Conservation (phyloP, 2,113 vertebrate genomes). For the Pao palembangensis region DNA sequence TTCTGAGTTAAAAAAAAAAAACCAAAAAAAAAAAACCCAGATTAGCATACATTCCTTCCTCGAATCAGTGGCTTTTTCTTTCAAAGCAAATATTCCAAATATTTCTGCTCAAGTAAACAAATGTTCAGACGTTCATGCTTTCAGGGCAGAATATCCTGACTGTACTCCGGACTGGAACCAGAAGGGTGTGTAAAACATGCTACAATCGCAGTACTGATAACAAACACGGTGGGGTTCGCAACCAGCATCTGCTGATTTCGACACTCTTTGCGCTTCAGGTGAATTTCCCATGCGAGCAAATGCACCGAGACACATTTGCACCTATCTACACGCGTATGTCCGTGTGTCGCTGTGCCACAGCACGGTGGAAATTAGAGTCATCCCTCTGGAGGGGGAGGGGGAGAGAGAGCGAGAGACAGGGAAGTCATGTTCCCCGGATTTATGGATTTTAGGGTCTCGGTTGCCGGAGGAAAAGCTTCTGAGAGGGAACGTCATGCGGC, state of each 20-base stretch:
- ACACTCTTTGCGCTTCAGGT: neutral
- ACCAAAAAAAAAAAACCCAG: no score
- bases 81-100: constrained; percentile 50
- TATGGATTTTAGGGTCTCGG: constrained; percentile 22
- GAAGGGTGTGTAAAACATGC: constrained; percentile 19
- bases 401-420: constrained; percentile 3
- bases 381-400: neutral
- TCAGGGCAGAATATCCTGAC: constrained; percentile 22
- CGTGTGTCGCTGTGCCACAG: constrained; percentile 2
- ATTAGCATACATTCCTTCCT: constrained; percentile 53
- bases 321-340: constrained; percentile 2
- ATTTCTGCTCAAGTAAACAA: constrained; percentile 51
- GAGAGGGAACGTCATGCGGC: neutral
- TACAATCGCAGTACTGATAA: constrained; percentile 44
- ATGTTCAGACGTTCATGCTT: constrained; percentile 48
- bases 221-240: constrained; percentile 12
- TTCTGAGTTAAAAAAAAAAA: constrained; percentile 24
- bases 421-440: constrained; percentile 46
- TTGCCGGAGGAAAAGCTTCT: no score
- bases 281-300: constrained; percentile 24
- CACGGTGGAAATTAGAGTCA: constrained; percentile 3
- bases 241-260: constrained; percentile 15
- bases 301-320: constrained; percentile 11
- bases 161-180: no score
- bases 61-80: constrained; percentile 27